These are phyloP conservation scores for Labrus mixtus DNA, from an alignment of 2,113 vertebrate genomes.

Conservation along the genomic window DNA sequence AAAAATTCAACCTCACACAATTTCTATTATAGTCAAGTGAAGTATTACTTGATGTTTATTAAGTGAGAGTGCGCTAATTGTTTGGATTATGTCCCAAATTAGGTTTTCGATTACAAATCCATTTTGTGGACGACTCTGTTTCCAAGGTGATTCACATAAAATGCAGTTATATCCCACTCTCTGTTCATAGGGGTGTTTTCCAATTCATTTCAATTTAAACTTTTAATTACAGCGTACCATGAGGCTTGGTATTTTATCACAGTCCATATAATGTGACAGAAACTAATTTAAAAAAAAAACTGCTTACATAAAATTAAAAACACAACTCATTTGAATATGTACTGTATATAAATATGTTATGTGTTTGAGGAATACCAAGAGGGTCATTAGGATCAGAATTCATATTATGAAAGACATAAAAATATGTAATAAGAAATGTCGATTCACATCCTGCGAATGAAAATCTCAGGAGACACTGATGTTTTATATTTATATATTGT, in stretches of 20 bases:
- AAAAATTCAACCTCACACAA: background rate
- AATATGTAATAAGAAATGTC: too few species aligned
- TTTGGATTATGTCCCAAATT: background rate
- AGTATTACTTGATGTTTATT: constrained; percentile 8
- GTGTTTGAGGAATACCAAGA: too few species aligned
- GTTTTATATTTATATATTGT: constrained; percentile 10
- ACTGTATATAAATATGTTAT: too few species aligned
- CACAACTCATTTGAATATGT: too few species aligned
- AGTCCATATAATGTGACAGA: background rate
- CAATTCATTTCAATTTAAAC: background rate
- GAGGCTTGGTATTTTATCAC: background rate
- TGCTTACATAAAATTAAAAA: too few species aligned
- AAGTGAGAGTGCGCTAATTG: constrained; percentile 21
- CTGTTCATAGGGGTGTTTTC: background rate
- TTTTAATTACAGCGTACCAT: background rate
- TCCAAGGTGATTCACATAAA: constrained; percentile 20
- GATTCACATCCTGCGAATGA: too few species aligned
- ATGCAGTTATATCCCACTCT: background rate
- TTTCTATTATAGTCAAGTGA: constrained; percentile 5
- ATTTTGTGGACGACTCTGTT: constrained; percentile 17
- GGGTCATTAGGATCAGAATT: too few species aligned
- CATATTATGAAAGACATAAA: too few species aligned
- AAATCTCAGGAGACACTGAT: background rate
- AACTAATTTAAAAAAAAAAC: background rate
- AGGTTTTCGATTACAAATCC: background rate